Base-by-base conservation (phyloP, 92 coral and sea anemone genomes). In the Plumapathes pennacea region DNA sequence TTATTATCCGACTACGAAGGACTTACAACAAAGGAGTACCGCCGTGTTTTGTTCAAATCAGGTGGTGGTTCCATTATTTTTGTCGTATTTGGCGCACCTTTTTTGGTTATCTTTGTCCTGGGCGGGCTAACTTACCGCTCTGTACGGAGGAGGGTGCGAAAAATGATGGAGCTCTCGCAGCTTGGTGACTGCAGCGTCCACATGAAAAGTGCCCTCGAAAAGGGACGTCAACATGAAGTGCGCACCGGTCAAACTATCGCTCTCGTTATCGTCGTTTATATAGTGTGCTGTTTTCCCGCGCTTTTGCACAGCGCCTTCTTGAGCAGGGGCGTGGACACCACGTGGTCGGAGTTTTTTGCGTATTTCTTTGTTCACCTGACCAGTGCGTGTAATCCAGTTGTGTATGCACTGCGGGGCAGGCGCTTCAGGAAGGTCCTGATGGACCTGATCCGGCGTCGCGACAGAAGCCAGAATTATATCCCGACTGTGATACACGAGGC, bases 321-420 rank as follows among this genome's bases (percentile, higher is more conserved):
- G 2, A 14, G 31, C 26, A 33, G 30, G 5, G 70, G 12, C 0
- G 17, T 62, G 0, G 10, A 23, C 25, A 1, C 53, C 12, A 46
- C 59, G 0, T 63, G 48, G 71, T 10, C 38, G 58, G 46, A 32
- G 15, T 32, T 3, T 11, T 48, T 63, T 19, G 46, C 71, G 14
- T 49, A 48, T 15, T 34, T 49, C 48, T 63, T 49, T 21, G 19
- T 38, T 0, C 38, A 47, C 21, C 38, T 40, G 6, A 38, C 71
- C 23, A 61, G 78, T 41, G 51, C 61, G 20, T 59, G 48, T 2
- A 50, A 62, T 21, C 78, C 78, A 41, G n/a, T 72, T 11, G 78
- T 61, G 38, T 61, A 72, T 33, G 60, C 55, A n/a, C 18, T 72
- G 11, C 71, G 37, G 5, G 51, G 52, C 27, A 38, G 32, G 34